Conservation (phyloP, 2,113 vertebrate genomes). For the Zeus faber region DNA sequence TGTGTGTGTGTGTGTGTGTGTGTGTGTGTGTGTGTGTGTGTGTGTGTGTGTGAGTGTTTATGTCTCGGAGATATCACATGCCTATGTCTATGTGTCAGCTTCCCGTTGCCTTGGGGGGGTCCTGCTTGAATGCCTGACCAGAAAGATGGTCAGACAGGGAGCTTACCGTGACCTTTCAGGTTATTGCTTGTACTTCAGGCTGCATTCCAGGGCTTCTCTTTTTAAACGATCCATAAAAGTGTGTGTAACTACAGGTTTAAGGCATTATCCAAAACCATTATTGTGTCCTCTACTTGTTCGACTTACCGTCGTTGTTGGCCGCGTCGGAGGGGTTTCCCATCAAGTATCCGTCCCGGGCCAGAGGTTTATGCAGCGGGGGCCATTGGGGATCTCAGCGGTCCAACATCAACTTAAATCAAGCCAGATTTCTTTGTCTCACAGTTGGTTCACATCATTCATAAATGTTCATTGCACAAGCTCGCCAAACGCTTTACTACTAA, state of each 20-base stretch:
- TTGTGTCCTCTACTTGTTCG: no score
- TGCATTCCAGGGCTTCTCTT: conserved; percentile 33
- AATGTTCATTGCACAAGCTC: no score
- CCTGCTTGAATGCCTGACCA: conserved; percentile 9
- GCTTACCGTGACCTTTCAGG: conserved; percentile 25
- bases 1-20: background rate
- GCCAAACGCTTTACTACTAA: no score
- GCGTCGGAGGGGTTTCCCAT: no score
- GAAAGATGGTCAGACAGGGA: background rate
- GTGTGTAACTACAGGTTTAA: conserved; percentile 14
- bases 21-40: background rate
- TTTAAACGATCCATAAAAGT: conserved; percentile 28
- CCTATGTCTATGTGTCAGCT: background rate
- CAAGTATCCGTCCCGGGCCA: no score
- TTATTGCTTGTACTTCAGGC: conserved; percentile 31
- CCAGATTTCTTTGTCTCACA: no score
- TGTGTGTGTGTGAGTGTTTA: background rate
- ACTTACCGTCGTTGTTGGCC: no score
- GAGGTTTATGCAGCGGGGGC: no score
- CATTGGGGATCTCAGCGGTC: background rate
- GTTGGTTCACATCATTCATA: no score
- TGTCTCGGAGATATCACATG: no score
- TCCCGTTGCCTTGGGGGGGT: background rate
- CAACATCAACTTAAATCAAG: no score
- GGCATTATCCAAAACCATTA: conserved; percentile 15